phyloP scores from a whole-genome alignment of 2,797 vertebrate genomes.

The Cacajao melanocephalus region DNA sequence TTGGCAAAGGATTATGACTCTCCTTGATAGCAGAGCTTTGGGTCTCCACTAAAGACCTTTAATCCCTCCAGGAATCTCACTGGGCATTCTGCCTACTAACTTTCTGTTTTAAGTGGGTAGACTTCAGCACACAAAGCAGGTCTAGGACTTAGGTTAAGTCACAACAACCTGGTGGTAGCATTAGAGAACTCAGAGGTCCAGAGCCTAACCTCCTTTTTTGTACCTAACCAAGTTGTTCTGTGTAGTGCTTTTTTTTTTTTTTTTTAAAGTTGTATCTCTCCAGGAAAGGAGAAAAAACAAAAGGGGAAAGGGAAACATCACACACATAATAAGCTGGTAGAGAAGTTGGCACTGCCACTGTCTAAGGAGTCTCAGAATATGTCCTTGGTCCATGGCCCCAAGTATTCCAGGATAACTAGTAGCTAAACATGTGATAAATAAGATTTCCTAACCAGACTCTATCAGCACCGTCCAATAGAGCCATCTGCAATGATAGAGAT shows the following conservation, averaged over 20 bases:
- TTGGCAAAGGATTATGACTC: neutral
- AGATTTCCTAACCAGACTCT: neutral
- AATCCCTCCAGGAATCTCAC: neutral
- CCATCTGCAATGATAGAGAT: neutral
- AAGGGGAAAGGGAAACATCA: too few relatives aligned
- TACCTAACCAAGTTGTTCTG: neutral
- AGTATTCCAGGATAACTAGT: neutral
- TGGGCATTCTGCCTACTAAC: neutral
- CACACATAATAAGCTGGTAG: neutral
- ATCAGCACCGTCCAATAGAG: neutral
- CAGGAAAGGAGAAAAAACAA: neutral
- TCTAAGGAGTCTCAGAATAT: neutral
- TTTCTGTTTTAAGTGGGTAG: neutral
- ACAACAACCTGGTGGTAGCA: neutral
- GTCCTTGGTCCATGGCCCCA: neutral
- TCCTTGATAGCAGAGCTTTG: neutral
- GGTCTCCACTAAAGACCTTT: neutral
- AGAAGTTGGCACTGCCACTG: neutral
- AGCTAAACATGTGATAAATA: neutral
- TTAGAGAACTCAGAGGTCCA: neutral
- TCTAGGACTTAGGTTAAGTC: neutral
- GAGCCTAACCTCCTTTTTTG: neutral
- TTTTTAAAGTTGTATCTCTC: neutral
- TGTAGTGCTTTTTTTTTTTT: neutral
- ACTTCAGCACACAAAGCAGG: too few relatives aligned